Base-by-base conservation (phyloP, 2,113 vertebrate species). In the Nannobrachium achirus region DNA sequence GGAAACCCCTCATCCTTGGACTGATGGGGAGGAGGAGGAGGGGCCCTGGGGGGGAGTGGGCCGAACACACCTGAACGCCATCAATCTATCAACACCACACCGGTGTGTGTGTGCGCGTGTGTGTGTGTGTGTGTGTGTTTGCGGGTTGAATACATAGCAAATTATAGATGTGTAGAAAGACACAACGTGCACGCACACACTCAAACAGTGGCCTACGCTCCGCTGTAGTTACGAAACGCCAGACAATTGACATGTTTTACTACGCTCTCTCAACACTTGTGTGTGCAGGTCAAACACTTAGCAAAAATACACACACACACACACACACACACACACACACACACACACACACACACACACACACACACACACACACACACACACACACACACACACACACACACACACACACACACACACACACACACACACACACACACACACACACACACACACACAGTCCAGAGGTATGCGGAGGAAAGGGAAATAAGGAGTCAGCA, bases 21-120 rank as follows among this genome's bases (percentile, higher is more conserved):
- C 25, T 33, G 25, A 33, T 5, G 25, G 25, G 25, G 3, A 33
- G 25, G n/a, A n/a, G n/a, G n/a, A n/a, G 20, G 25, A 33, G 25
- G 25, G 25, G 6, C 25, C 2, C 57, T 44, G 60, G 45, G 45
- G 15, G 33, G 33, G 60, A 38, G 42, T 46, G 45, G 60, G 19
- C 44, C 6, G 25, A n/a, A n/a, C 19, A 33, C 60, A 63, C 60
- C 60, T 63, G 60, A 63, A 38, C 44, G 14, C 18, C 3, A 63
- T 49, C 13, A 63, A 63, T 63, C 60, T 7, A 49, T 63, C 60
- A 62, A n/a, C 55, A 10, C 3, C 25, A 33, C 25, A 33, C 25
- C 25, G 25, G 1, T 33, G 25, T 33, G 20, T 25, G 25, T 33
- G 25, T 5, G 25, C 25, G 3, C 25, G 1, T 33, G 25, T 33